Evolutionary conservation across 1,140 invertebrate genomes (phyloP), one percentile per base, ranked within the genome.

Genomic region (Heliconius melpomene): DNA sequence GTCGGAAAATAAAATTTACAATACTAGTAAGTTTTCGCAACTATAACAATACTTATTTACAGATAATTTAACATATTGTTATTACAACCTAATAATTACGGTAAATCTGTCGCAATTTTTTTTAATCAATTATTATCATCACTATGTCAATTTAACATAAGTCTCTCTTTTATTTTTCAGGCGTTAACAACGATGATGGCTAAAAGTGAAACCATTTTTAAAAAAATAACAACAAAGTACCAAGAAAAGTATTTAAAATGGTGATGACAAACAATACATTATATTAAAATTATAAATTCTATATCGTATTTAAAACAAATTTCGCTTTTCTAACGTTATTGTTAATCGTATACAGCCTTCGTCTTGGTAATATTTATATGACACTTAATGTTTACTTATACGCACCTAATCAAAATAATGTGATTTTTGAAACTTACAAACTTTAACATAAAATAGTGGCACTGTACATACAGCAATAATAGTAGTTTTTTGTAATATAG

Each of bases 1-100:
- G 80, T 71, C 78, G 78, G 36, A 93, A 94, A 88, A 60, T 92
- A 23, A 76, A 81, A 75, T 87, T 91, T 83, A 29, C 86, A 32
- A 72, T 89, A 57, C 54, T 83, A 72, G 91, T 91, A 83, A 90
- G 89, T 77, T 46, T 46, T 75, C 50, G 23, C 9, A 66, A 66
- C 20, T 60, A 60, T 60, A 60, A 11, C 20, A 23, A n/a, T 60
- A 26, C 7, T 60, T 23, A n/a, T 60, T 9, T 23, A 16, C 54
- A 57, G n/a, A 23, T 23, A 57, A 57, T 8, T 57, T 57, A 66
- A 23, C 60, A 60, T 60, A 11, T 26, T 60, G n/a, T 60, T n/a
- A n/a, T 52, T 7, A 46, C 5, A 16, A 16, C 1, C 13, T 16
- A 16, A 16, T 16, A 46, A 46, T 46, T 46, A 46, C 3, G 40